Evolutionary conservation across 2,113 vertebrate species (phyloP), one percentile per base, ranked within the genome.

Genomic region (Pangasianodon hypophthalmus): DNA sequence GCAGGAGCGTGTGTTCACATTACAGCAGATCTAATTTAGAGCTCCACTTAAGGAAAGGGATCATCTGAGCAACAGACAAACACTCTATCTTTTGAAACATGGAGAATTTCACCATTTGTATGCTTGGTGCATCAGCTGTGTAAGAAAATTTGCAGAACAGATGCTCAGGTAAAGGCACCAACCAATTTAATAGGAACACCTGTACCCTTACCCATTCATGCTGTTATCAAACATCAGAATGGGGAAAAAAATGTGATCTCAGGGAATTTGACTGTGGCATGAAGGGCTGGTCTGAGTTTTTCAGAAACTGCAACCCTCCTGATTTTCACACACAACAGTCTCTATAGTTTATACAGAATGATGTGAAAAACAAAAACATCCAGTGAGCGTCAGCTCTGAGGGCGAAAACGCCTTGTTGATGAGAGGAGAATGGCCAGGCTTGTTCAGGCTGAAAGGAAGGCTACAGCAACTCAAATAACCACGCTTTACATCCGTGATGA

Each of bases 21-120:
- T 87, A 81, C 50, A 75, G 32, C 46, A 67, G 54, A 88, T 81
- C 56, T 88, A 48, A 81, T 81, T 88, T 67, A 21, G n/a, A 81
- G 44, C 32, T 50, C 56, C 50, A 37, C 58, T 24, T 81, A 46
- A 88, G 37, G 26, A 60, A 2, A 41, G 24, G 18, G 37, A 52
- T 56, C 37, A 60, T 86, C 41, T 19, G 44, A 52, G 11, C 18
- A 11, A 62, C 10, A 60, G 3, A 77, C 3, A 88, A 82, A 81
- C 14, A 6, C 88, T 46, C 41, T 6, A 18, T 8, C 16, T n/a
- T n/a, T 0, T 8, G 32, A 54, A 81, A 54, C 14, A 54, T 48
- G 44, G 26, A 80, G 4, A 80, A 7, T 13, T 48, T 79, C 11
- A 79, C 13, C 24, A 44, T 75, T 79, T 48, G 13, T 14, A 52